These are phyloP conservation scores for Circaetus cinerascens DNA, from an alignment of 2,113 vertebrate genomes.

Conservation along the genomic window DNA sequence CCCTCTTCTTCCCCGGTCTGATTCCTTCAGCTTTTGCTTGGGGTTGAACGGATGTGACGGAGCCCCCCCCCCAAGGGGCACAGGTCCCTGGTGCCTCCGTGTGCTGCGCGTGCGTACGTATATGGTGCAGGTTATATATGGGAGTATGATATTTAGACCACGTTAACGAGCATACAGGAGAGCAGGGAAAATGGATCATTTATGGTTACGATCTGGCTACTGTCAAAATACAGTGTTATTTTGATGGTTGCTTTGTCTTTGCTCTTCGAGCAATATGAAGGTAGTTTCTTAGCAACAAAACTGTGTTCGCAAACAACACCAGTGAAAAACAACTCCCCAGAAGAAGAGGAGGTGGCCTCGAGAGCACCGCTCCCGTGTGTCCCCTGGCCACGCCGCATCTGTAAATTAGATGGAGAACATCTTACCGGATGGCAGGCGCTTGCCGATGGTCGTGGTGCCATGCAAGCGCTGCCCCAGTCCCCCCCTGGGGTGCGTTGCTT, in stretches of 20 bases:
- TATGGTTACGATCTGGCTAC: constrained; percentile 69
- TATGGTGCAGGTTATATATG: background rate
- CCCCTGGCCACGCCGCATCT: background rate
- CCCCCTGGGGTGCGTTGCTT: rapidly evolving
- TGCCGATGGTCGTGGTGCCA: rapidly evolving
- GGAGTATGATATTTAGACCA: constrained; percentile 33
- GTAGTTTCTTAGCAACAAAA: constrained; percentile 83
- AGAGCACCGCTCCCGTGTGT: background rate
- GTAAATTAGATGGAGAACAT: background rate
- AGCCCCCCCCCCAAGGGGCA: background rate
- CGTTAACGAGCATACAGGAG: constrained; percentile 50
- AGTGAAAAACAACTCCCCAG: constrained; percentile 53
- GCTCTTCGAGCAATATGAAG: constrained; percentile 66
- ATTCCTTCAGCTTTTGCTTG: background rate
- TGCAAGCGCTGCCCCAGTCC: background rate
- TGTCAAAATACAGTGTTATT: constrained; percentile 75
- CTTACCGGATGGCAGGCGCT: rapidly evolving
- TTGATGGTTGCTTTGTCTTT: constrained; percentile 77
- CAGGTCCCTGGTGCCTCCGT: rapidly evolving
- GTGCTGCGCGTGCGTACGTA: rapidly evolving
- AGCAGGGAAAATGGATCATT: constrained; percentile 64
- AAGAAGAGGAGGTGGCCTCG: background rate
- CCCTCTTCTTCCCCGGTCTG: background rate
- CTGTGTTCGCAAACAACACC: constrained; percentile 67
- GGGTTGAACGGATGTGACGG: background rate